phyloP scores from a whole-genome alignment of 2,888 invertebrate genomes.

The Andrena minutula region DNA sequence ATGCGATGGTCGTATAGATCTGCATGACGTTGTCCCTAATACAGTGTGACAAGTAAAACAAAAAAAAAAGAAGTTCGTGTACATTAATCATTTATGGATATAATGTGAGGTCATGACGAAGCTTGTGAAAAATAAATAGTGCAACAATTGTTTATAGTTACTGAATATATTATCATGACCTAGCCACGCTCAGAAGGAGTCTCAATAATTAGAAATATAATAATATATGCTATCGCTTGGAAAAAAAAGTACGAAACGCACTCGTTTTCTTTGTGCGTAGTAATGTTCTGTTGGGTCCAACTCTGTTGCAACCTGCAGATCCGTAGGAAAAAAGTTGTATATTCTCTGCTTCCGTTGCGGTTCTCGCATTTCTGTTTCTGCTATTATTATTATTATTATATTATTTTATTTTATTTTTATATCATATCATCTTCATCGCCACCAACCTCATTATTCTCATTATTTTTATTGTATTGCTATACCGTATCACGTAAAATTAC shows the following conservation, averaged over 20 bases:
- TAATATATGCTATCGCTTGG: constrained; percentile 71
- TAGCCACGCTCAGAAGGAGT: constrained; percentile 70
- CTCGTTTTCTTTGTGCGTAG: constrained; percentile 58
- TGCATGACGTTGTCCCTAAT: constrained; percentile 58
- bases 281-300: constrained; percentile 66
- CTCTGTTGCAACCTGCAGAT: constrained; percentile 64
- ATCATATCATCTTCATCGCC: constrained; percentile 19
- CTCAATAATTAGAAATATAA: constrained; percentile 71
- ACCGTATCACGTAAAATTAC: constrained; percentile 17
- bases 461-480: constrained; percentile 21
- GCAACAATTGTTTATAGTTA: constrained; percentile 73
- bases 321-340: constrained; percentile 77
- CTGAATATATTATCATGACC: constrained; percentile 70
- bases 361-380: constrained; percentile 73
- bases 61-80: constrained; percentile 53
- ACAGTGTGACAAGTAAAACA: constrained; percentile 53
- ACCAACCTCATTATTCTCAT: constrained; percentile 39
- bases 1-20: constrained; percentile 59
- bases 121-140: constrained; percentile 61
- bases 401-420: constrained; percentile 47
- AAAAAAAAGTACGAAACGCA: constrained; percentile 68
- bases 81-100: constrained; percentile 70
- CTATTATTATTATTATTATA: constrained; percentile 63
- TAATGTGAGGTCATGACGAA: constrained; percentile 66
- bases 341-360: constrained; percentile 81